A percentile compares a stretch with the other conserved stretches of the same genome.
These are phyloP conservation scores for Phalloptychus januarius DNA, from an alignment of 2,797 vertebrate genomes.

Conservation along the genomic window DNA sequence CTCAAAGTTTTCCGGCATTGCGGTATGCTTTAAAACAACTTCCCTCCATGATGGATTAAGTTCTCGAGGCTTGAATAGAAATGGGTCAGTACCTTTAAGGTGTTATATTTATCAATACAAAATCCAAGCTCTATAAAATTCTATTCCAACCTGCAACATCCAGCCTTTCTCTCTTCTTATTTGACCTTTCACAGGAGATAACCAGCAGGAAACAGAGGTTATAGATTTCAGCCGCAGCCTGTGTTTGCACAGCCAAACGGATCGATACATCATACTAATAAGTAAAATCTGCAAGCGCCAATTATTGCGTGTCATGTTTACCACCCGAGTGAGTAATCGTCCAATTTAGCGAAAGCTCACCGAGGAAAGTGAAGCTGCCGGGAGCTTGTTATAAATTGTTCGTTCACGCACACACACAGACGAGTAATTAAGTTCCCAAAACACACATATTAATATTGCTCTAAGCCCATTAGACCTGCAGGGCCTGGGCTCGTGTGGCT, in stretches of 20 bases:
- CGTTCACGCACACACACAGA: constrained; percentile 45
- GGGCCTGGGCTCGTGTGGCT: constrained; percentile 2
- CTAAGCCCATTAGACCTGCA: constrained; percentile 63
- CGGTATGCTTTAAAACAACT: neutral
- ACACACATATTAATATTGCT: constrained; percentile 74
- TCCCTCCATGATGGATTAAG: neutral
- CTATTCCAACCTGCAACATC: too few species aligned
- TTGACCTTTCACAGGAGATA: constrained; percentile 60
- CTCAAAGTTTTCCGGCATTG: neutral
- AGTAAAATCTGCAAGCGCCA: constrained; percentile 79
- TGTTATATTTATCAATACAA: neutral
- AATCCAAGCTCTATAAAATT: neutral
- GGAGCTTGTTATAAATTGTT: constrained; percentile 71
- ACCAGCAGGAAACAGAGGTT: constrained; percentile 54
- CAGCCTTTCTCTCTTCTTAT: neutral
- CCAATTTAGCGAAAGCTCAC: constrained; percentile 75
- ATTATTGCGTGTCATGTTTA: constrained; percentile 81
- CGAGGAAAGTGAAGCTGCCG: constrained; percentile 67
- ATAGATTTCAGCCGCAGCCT: constrained; percentile 41
- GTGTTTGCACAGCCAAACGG: constrained; percentile 18
- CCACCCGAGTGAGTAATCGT: constrained; percentile 75
- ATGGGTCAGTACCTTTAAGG: neutral
- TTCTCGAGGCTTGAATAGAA: neutral
- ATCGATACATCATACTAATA: constrained; percentile 80
- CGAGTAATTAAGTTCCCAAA: constrained; percentile 77